Conservation (phyloP, 2,797 vertebrate species). For the Micrastur ruficollis region DNA sequence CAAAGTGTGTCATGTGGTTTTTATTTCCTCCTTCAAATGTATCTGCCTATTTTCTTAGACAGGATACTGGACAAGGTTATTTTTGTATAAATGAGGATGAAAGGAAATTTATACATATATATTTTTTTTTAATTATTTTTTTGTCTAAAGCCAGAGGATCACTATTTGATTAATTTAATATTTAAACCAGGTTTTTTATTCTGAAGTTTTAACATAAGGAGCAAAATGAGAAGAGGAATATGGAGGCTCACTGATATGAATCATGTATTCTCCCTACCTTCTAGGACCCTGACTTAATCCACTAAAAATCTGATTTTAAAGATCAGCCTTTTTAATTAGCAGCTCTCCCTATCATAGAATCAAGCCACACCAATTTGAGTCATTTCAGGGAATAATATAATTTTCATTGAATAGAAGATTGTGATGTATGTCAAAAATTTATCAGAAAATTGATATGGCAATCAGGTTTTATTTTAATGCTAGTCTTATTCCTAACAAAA, state of each 20-base stretch:
- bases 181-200: not conserved
- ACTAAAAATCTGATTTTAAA: not conserved
- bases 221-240: not conserved
- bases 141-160: not conserved
- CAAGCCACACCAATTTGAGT: not conserved
- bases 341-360: not conserved
- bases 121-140: not conserved
- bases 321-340: not conserved
- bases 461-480: not conserved
- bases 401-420: conserved; percentile 11
- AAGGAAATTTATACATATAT: not conserved
- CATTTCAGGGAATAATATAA: not conserved
- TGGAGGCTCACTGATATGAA: not conserved
- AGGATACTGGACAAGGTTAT: not conserved
- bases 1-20: not conserved
- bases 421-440: not conserved
- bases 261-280: not conserved
- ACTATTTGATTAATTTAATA: not conserved
- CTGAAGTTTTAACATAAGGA: not conserved
- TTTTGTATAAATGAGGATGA: not conserved
- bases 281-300: not conserved
- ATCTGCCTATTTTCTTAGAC: not conserved
- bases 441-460: not conserved
- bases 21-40: not conserved
- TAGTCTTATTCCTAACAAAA: not conserved